phyloP scores from a whole-genome alignment of 2,888 invertebrate species.

The Dioctria rufipes region DNA sequence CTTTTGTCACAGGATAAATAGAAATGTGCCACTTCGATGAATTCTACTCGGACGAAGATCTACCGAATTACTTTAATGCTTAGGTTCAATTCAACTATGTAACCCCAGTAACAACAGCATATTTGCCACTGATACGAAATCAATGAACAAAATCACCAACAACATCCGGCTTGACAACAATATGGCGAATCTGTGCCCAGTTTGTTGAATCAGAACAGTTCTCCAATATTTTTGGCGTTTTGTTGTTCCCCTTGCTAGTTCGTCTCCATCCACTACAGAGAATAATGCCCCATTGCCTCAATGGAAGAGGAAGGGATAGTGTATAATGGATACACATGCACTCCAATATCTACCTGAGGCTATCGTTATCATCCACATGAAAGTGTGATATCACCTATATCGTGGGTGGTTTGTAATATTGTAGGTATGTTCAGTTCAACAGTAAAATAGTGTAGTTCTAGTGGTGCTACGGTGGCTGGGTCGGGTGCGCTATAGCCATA shows the following conservation, averaged over 20 bases:
- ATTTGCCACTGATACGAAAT: slow-evolving; percentile 16
- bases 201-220: slow-evolving; percentile 27
- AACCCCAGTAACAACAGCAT: background rate
- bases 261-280: background rate
- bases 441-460: too few relatives aligned
- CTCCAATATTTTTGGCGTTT: slow-evolving; percentile 10
- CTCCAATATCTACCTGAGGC: background rate
- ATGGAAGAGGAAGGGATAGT: background rate
- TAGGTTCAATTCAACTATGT: background rate
- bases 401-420: background rate
- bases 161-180: background rate
- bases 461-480: too few relatives aligned
- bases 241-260: background rate
- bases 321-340: background rate
- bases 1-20: background rate
- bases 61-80: slow-evolving; percentile 8
- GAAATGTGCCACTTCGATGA: background rate
- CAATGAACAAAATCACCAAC: slow-evolving; percentile 19
- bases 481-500: background rate
- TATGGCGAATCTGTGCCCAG: slow-evolving; percentile 2
- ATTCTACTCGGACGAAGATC: background rate
- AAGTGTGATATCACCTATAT: slow-evolving; percentile 28
- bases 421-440: too few relatives aligned
- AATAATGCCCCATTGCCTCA: background rate
- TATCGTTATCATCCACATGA: slow-evolving; percentile 31